phyloP scores from a whole-genome alignment of 2,797 vertebrate species.

The Glyptemys insculpta region DNA sequence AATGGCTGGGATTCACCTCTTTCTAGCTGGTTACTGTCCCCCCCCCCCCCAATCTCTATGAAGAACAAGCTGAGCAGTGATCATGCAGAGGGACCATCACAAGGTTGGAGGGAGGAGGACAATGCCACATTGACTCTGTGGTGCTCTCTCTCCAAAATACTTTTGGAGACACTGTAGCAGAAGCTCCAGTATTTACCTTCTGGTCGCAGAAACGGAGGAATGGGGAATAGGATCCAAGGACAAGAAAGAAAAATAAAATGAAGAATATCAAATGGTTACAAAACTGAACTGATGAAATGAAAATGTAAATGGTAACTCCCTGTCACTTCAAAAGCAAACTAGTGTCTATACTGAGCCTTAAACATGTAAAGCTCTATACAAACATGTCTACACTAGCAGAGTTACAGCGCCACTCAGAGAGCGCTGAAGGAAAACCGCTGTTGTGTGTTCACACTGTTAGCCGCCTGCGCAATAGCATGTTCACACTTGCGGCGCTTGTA shows the following conservation, averaged over 20 bases:
- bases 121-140: fast-evolving
- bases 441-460: too few relatives aligned
- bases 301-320: not conserved
- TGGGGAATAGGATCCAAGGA: not conserved
- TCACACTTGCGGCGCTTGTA: too few relatives aligned
- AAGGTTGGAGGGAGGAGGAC: not conserved
- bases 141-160: not conserved
- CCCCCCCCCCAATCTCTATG: not conserved
- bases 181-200: not conserved
- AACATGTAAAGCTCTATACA: not conserved
- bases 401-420: too few relatives aligned
- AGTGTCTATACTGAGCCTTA: not conserved
- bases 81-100: not conserved
- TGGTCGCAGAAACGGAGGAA: fast-evolving
- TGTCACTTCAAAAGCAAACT: not conserved
- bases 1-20: not conserved
- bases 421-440: too few relatives aligned
- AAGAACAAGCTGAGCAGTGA: not conserved
- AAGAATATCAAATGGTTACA: not conserved
- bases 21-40: not conserved
- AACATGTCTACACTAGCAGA: too few relatives aligned
- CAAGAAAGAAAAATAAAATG: not conserved
- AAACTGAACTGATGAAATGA: constrained; percentile 4
- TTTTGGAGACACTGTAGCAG: not conserved
- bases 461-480: too few relatives aligned